Evolutionary conservation across 2,888 invertebrate species (phyloP), one percentile per base, ranked within the genome.

Genomic region (Andrena bucephala): DNA sequence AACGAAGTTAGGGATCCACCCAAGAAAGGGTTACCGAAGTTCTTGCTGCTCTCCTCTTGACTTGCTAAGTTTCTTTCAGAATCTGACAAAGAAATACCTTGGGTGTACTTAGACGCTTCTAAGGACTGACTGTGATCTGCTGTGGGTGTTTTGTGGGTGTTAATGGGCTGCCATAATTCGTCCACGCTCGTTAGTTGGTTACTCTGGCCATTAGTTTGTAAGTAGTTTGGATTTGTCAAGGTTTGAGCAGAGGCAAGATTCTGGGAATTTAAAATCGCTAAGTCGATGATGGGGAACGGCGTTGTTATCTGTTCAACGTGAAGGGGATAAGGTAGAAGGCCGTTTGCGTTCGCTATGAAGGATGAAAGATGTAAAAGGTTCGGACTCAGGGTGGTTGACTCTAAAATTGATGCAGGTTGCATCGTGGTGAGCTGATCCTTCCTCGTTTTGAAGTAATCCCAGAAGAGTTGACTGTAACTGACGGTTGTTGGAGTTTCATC

Each of bases 401-500:
- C 75, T 2, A 29, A 13, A 2, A n/a, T 29, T 6, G 29, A n/a
- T 6, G 77, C 20, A 36, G 31, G 8, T 16, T 65, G 27, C 6
- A 71, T 63, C 6, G 65, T 70, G 6, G 57, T 80, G 2, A 54
- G 87, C 29, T 91, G 89, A 33, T 89, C 89, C 70, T 86, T 73
- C 54, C 50, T 75, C 65, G 84, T 68, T 74, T 87, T 89, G 48
- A 88, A 92, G 31, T 88, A 91, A 50, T 92, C 85, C 91, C 90
- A 92, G 13, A 91, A 87, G 6, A 89, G 36, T 48, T 92, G 86
- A 33, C 89, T 87, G 52, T 92, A 92, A 68, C 86, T 87, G 0
- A 79, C 50, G 0, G 89, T 87, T 4, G 84, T 83, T 65, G 87
- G 80, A 27, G 62, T 33, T 0, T 73, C 80, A 16, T 42, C 42